Percentiles rank a stretch among this genome's conserved stretches.
phyloP scores from a whole-genome alignment of 2,797 vertebrate genomes.

The Lutjanus campechanus region DNA sequence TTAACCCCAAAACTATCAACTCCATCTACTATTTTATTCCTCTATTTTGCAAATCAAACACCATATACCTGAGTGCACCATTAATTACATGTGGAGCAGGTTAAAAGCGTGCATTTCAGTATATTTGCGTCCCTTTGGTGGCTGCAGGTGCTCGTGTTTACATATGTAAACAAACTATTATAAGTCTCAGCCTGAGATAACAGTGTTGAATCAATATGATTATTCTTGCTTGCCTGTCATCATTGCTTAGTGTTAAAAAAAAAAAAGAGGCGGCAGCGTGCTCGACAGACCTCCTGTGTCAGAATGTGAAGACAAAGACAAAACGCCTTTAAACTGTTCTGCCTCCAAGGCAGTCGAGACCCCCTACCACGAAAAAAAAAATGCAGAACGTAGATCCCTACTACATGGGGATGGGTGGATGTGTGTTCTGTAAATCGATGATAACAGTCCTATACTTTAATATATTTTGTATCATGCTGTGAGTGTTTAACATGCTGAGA shows the following conservation, averaged over 20 bases:
- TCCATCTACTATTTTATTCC: not conserved
- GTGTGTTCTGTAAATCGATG: constrained; percentile 87
- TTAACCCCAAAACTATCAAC: constrained; percentile 6
- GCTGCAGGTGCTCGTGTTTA: constrained; percentile 33
- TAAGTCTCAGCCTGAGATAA: constrained; percentile 43
- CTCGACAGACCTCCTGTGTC: constrained; percentile 56
- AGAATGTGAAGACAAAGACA: constrained; percentile 70
- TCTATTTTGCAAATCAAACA: constrained; percentile 1
- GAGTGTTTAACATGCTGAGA: constrained; percentile 92
- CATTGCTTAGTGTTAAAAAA: constrained; percentile 48
- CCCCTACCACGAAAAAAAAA: constrained; percentile 75
- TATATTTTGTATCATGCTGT: constrained; percentile 90
- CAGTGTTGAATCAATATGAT: constrained; percentile 58
- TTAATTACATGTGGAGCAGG: constrained; percentile 19
- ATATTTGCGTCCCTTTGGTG: constrained; percentile 11
- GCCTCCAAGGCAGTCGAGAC: constrained; percentile 64
- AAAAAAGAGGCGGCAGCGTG: constrained; percentile 8
- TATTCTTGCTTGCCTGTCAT: constrained; percentile 64
- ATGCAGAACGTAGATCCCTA: constrained; percentile 74
- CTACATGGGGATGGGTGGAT: constrained; percentile 74
- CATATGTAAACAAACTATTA: constrained; percentile 53
- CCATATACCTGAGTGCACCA: not conserved
- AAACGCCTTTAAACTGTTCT: constrained; percentile 64
- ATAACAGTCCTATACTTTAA: constrained; percentile 87
- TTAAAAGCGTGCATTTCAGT: constrained; percentile 2